Conservation (phyloP, 2,797 vertebrate genomes). For the Myotis vivesi region DNA sequence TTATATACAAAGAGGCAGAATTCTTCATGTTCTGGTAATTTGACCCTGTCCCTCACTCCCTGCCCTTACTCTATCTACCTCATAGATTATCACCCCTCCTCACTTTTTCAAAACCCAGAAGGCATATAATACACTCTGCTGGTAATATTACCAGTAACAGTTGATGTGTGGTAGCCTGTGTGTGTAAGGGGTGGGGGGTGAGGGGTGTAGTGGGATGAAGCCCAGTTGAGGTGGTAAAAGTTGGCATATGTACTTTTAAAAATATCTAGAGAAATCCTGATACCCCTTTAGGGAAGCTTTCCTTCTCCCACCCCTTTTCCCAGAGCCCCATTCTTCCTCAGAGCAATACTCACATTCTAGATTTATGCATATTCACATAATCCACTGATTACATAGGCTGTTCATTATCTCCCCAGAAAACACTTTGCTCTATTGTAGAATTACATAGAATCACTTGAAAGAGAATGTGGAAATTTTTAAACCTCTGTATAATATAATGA, state of each 20-base stretch:
- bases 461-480: neutral
- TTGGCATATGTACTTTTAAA: neutral
- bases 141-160: neutral
- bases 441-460: neutral
- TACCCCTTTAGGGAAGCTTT: neutral
- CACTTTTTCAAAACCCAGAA: neutral
- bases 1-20: neutral
- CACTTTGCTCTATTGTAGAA: neutral
- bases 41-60: neutral
- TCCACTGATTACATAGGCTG: neutral
- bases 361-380: neutral
- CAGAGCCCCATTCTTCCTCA: neutral
- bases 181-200: fast-evolving
- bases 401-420: neutral
- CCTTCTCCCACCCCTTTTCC: neutral
- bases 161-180: neutral
- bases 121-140: neutral
- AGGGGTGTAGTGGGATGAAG: neutral
- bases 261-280: neutral
- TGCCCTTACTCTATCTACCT: neutral
- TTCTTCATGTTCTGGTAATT: neutral
- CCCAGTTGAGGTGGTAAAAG: neutral
- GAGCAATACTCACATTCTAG: neutral
- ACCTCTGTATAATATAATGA: neutral
- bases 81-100: neutral